Evolutionary conservation across 2,888 invertebrate species (phyloP), one percentile per base, ranked within the genome.

Genomic region (Aspidiotus rigidus): DNA sequence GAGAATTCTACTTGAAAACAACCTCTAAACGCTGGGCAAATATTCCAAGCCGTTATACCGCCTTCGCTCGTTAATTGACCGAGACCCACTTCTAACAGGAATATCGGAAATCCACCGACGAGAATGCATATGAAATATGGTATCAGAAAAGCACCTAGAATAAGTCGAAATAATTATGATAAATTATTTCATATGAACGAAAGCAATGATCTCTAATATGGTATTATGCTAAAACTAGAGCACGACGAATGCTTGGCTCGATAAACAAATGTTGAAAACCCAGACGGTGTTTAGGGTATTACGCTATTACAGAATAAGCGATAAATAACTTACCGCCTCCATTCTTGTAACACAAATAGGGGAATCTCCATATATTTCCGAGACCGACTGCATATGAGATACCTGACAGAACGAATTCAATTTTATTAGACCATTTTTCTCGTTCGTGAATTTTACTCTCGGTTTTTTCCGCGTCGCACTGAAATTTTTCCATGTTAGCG

Each of bases 331-430:
- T 77, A 74, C 80, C 80, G 66, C 80, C 80, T 13, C 80, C 80
- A 73, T 80, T 80, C 73, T 80, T 80, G 75, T 81, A 82, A 73
- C 81, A 81, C 10, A 82, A 77, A 72, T 85, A 85, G 6, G 85
- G 85, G 77, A 85, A 85, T 71, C 84, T 77, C 85, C 85, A 86
- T 11, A 86, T 79, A 74, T 85, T 85, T 57, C 85, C 84, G n/a
- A 84, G 76, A 1, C 84, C 84, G 59, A 84, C 82, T 11, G 83
- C 83, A 75, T 83, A 81, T 54, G 84, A 84, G 17, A 85, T 79
- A 62, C 83, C 83, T 3, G 84, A 82, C 1, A 85, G 76, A 17
- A 84, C 77, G 74, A 84, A 84, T 75, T 84, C 84, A 67, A 82
- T 69, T 66, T 73, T 72, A 64, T 73, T 72, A 1, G 71, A 67